phyloP scores from a whole-genome alignment of 2,797 vertebrate genomes.

The Xenopus petersii region DNA sequence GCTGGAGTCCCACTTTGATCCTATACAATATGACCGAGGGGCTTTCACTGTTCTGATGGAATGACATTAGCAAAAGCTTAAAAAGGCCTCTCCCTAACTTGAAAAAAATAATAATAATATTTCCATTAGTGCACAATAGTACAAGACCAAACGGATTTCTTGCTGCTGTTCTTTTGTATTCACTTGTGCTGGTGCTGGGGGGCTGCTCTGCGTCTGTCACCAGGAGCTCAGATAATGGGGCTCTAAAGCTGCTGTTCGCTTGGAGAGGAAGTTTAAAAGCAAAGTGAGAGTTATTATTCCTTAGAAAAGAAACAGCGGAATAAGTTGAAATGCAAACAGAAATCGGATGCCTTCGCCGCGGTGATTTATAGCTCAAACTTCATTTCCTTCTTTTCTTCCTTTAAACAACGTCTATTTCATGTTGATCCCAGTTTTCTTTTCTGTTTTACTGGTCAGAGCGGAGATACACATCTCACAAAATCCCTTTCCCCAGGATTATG shows the following conservation, averaged over 20 bases:
- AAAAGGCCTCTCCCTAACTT: no score
- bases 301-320: background rate
- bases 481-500: background rate
- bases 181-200: background rate
- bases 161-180: no score
- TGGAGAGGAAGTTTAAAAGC: constrained; percentile 30
- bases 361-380: constrained; percentile 27
- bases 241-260: constrained; percentile 1
- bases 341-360: background rate
- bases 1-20: no score
- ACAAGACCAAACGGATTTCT: no score
- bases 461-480: constrained; percentile 12
- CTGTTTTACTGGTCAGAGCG: constrained; percentile 12
- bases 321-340: constrained; percentile 8
- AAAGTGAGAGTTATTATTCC: constrained; percentile 24
- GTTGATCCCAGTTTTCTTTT: background rate
- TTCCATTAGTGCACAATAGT: no score
- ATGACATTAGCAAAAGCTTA: no score
- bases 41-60: no score
- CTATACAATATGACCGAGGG: no score
- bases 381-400: constrained; percentile 7
- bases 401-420: background rate
- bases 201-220: constrained; percentile 39
- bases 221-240: constrained; percentile 31
- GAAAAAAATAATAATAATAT: no score